Evolutionary conservation across 1,140 invertebrate genomes (phyloP).

Genomic region (Mercenaria mercenaria): DNA sequence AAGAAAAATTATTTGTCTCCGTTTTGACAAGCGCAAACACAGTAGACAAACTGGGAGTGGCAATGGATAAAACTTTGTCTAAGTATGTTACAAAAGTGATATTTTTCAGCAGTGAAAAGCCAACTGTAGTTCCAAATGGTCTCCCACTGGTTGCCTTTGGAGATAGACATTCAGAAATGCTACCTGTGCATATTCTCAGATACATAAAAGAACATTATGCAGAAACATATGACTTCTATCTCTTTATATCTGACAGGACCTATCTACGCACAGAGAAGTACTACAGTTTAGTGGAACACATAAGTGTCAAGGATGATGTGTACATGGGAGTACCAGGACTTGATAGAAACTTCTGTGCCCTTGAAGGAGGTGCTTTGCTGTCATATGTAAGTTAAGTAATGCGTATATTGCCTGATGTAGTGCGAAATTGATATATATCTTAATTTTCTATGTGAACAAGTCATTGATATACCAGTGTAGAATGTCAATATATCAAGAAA

Average conservation of each 20-base stretch:
- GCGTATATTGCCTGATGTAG: background rate
- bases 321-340: conserved; percentile 89
- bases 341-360: conserved; percentile 80
- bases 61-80: conserved; percentile 93
- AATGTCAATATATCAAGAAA: background rate
- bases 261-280: conserved; percentile 92
- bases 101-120: conserved; percentile 91
- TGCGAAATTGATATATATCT: too few relatives aligned
- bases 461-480: background rate
- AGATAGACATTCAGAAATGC: conserved; percentile 81
- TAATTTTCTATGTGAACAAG: too few relatives aligned
- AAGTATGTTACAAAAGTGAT: conserved; percentile 93
- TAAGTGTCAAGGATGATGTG: conserved; percentile 93
- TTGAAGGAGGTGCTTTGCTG: conserved; percentile 81
- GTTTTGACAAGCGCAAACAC: conserved; percentile 92
- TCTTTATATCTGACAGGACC: conserved; percentile 93
- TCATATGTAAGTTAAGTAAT: conserved; percentile 81
- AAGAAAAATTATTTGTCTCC: conserved; percentile 95
- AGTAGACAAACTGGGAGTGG: conserved; percentile 90
- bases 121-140: conserved; percentile 79
- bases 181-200: conserved; percentile 91
- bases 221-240: conserved; percentile 96
- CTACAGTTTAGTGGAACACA: conserved; percentile 90
- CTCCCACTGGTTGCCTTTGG: conserved; percentile 84
- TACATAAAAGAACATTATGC: conserved; percentile 95